Evolutionary conservation across 2,888 invertebrate genomes (phyloP).

Genomic region (Scaptomyza flava): DNA sequence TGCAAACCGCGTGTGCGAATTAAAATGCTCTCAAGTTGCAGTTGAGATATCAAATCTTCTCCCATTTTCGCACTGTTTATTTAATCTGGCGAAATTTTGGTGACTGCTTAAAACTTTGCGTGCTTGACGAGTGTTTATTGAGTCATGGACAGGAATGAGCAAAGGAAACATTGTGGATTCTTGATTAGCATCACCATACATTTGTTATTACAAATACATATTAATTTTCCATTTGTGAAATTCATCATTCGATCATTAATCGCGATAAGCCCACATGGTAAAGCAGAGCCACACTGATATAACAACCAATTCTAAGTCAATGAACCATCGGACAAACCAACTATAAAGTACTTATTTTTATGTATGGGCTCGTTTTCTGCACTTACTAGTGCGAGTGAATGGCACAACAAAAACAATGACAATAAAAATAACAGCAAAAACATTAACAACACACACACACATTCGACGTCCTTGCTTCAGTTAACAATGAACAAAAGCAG

Average conservation of each 20-base stretch:
- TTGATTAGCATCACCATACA: not conserved
- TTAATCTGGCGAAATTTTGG: constrained; percentile 7
- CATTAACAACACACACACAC: constrained; percentile 3
- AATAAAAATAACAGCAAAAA: not conserved
- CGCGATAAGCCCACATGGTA: constrained; percentile 11
- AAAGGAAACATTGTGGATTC: not conserved
- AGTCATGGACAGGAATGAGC: constrained; percentile 7
- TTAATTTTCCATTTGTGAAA: not conserved
- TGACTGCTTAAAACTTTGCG: constrained; percentile 5
- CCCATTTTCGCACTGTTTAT: constrained; percentile 4
- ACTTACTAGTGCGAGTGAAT: constrained; percentile 48
- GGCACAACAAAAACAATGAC: constrained; percentile 42
- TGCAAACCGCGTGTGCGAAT: constrained; percentile 14
- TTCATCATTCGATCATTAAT: not conserved
- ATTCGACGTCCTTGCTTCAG: constrained; percentile 73
- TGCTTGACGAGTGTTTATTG: constrained; percentile 6
- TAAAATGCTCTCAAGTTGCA: constrained; percentile 39
- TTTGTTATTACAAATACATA: not conserved
- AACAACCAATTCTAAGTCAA: constrained; percentile 65
- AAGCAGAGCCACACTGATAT: not conserved
- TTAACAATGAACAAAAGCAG: constrained; percentile 43
- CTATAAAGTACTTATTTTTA: constrained; percentile 51
- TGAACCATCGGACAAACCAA: constrained; percentile 60
- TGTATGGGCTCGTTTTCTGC: constrained; percentile 47
- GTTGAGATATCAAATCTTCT: constrained; percentile 25